Evolutionary conservation across 2,113 vertebrate genomes (phyloP).

Genomic region (Rynchops niger): DNA sequence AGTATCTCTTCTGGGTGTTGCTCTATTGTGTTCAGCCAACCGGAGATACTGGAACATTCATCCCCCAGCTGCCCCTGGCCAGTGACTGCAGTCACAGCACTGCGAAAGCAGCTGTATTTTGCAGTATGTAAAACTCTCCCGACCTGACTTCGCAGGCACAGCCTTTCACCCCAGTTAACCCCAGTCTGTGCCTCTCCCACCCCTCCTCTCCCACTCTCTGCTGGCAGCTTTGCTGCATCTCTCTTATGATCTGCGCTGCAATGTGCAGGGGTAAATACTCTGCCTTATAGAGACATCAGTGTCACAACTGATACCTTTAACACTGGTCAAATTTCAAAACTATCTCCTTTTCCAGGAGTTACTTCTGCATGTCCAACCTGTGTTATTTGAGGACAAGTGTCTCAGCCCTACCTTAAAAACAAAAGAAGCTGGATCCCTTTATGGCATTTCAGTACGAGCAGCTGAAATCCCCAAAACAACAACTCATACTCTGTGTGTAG

Average conservation of each 20-base stretch:
- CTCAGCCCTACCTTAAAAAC: neutral
- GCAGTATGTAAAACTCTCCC: neutral
- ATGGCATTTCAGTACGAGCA: neutral
- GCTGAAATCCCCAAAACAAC: neutral
- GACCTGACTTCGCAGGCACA: neutral
- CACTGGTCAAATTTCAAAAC: neutral
- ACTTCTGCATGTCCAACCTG: neutral
- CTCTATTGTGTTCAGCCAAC: neutral
- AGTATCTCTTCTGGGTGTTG: neutral
- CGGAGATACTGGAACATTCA: no score
- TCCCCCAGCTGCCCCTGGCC: neutral
- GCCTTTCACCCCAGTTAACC: neutral
- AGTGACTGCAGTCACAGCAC: neutral
- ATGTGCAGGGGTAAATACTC: neutral
- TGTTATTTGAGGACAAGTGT: neutral
- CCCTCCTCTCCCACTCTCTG: neutral
- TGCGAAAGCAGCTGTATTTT: neutral
- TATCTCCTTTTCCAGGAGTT: neutral
- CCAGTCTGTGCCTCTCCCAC: neutral
- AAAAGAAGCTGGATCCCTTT: neutral
- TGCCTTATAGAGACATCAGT: fast-evolving
- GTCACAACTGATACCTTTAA: neutral
- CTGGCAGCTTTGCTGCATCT: neutral
- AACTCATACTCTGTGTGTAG: neutral
- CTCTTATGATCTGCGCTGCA: neutral